Evolutionary conservation across 2,113 vertebrate genomes (phyloP), one percentile per base, ranked within the genome.

Genomic region (Seriola quinqueradiata): DNA sequence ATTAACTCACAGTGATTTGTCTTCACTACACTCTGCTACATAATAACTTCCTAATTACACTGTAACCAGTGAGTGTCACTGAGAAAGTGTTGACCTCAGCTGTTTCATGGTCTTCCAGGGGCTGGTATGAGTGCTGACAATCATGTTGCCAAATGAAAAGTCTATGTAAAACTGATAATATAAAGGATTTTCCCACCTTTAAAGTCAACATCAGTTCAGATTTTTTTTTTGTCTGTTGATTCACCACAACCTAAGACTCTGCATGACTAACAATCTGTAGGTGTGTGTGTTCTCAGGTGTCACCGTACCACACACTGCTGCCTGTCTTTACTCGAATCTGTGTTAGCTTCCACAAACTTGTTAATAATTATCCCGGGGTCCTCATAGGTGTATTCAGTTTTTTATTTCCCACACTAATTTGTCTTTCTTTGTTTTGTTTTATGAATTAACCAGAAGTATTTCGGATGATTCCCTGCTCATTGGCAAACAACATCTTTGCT

Each of bases 21-120:
- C 60, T 72, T 34, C 72, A 23, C 32, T 32, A 6, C 46, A 38
- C 73, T 82, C 80, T 38, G 70, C 50, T 64, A 6, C 13, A 67
- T 42, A 59, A 78, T 69, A 84, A 84, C 67, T 52, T 83, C 6
- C 14, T 52, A 63, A 83, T 68, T 40, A 84, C 60, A 50, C 36
- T 60, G 36, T 61, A 77, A 79, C 40, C n/a, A 58, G 44, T 6
- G 38, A 46, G 42, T 11, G 28, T 9, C 42, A 13, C 48, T 65
- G 23, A 61, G 57, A 65, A 60, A 67, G 54, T 44, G 60, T n/a
- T 32, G 23, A 70, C 42, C 44, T 23, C 28, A 42, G 58, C 10
- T 10, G 12, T 44, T 42, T 71, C 8, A 28, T 14, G 32, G 14
- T 11, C 17, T 19, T 10, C 23, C 32, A 11, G 50, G 42, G 10